These are phyloP conservation scores for Crotalus viridis DNA, from an alignment of 2,113 vertebrate genomes.

Conservation along the genomic window DNA sequence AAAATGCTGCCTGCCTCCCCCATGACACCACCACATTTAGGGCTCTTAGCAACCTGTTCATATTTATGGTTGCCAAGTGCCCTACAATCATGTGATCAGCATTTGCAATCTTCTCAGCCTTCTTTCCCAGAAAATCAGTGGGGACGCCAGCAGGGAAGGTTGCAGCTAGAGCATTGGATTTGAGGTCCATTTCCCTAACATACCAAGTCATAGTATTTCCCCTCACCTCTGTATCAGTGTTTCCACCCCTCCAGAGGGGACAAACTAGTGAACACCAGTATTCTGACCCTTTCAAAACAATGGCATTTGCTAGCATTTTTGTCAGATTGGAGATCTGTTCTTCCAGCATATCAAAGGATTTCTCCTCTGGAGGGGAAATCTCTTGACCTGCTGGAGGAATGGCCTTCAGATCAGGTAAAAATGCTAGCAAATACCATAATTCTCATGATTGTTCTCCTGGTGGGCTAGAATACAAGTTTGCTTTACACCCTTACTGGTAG, in stretches of 20 bases:
- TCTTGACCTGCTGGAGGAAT: too few relatives aligned
- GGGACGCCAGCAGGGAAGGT: background rate
- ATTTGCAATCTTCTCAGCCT: background rate
- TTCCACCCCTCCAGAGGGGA: background rate
- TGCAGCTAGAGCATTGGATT: background rate
- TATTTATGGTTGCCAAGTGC: background rate
- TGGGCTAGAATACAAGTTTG: too few relatives aligned
- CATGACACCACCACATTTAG: background rate
- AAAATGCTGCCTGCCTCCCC: background rate
- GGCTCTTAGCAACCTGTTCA: background rate
- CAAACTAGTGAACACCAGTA: background rate
- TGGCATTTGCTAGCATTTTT: background rate
- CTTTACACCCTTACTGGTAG: too few relatives aligned
- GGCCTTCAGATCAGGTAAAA: too few relatives aligned
- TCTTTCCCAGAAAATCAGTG: background rate
- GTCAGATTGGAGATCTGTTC: background rate
- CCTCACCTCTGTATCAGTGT: too few relatives aligned
- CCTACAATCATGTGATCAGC: background rate
- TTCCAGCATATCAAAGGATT: too few relatives aligned
- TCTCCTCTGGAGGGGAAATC: too few relatives aligned
- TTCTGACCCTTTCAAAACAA: background rate
- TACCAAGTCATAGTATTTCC: too few relatives aligned
- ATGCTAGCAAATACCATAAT: too few relatives aligned
- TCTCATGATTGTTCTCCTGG: too few relatives aligned
- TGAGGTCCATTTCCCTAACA: background rate